Percentiles rank a stretch among this genome's conserved stretches.
Evolutionary conservation across 2,113 vertebrate genomes (phyloP).

Genomic region (Chlorodrepanis virens): DNA sequence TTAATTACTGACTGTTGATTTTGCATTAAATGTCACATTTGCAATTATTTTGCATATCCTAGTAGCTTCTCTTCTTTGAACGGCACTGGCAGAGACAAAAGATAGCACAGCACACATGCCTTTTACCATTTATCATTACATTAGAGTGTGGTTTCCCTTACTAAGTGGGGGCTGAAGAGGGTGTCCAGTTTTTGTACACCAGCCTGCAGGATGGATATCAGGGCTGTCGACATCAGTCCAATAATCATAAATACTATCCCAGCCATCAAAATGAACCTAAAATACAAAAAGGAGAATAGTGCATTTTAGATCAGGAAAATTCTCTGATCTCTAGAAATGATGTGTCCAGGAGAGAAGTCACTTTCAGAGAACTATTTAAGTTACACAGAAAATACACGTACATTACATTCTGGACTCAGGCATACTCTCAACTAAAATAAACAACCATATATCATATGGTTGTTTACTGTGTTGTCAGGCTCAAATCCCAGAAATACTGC

Average conservation of each 20-base stretch:
- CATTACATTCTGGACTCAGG: background rate
- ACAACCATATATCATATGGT: background rate
- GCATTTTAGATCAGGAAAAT: background rate
- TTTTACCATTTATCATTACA: background rate
- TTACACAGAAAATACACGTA: background rate
- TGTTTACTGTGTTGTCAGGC: background rate
- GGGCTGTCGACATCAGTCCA: slow-evolving; percentile 84
- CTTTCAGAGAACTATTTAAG: background rate
- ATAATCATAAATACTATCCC: slow-evolving; percentile 82
- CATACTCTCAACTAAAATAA: background rate
- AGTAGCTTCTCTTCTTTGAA: background rate
- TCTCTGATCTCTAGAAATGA: background rate
- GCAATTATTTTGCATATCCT: background rate
- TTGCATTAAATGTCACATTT: background rate
- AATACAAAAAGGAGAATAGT: background rate
- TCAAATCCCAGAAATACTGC: background rate
- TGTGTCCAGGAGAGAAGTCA: background rate
- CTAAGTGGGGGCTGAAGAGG: slow-evolving; percentile 83
- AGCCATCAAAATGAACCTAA: slow-evolving; percentile 86
- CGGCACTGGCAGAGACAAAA: background rate
- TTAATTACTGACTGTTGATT: background rate
- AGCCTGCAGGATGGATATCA: slow-evolving; percentile 85
- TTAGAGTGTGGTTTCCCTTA: slow-evolving; percentile 63
- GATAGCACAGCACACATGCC: rapidly evolving
- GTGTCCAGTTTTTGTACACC: slow-evolving; percentile 84